Conservation (phyloP, 2,113 vertebrate species). For the zebrafish (Danio rerio) region DNA sequence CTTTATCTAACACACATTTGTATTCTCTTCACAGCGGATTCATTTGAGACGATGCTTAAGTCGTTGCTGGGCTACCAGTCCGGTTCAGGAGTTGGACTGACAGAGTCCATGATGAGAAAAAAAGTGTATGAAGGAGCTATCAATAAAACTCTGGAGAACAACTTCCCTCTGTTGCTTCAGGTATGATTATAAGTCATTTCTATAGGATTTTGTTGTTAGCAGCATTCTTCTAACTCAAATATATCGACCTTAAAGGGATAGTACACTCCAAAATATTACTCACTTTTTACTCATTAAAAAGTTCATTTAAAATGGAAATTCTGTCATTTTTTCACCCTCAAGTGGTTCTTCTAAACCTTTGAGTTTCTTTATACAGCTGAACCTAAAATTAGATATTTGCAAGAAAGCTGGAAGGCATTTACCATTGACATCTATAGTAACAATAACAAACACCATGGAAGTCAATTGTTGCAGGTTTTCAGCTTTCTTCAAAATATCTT, state of each 20-base stretch:
- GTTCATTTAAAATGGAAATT: no score
- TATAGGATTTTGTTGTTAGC: background rate
- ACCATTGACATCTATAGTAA: no score
- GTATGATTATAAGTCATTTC: constrained; percentile 65
- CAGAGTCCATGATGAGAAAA: constrained; percentile 82
- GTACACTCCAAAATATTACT: no score
- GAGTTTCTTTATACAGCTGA: no score
- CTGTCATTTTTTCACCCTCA: no score
- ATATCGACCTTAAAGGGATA: background rate
- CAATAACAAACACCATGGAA: no score
- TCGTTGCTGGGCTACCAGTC: constrained; percentile 91
- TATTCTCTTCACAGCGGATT: constrained; percentile 81
- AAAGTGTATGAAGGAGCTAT: constrained; percentile 87
- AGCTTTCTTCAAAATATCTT: no score
- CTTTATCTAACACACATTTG: constrained; percentile 17
- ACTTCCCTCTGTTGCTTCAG: constrained; percentile 85
- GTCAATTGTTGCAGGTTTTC: no score
- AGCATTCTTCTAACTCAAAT: background rate
- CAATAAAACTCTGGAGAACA: constrained; percentile 81
- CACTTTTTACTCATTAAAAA: no score
- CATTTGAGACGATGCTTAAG: constrained; percentile 97
- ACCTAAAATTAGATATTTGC: no score
- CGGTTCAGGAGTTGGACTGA: constrained; percentile 72
- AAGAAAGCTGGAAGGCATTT: no score
- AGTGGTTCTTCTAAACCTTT: no score